Evolutionary conservation across 2,797 vertebrate species (phyloP).

Genomic region (Sus cebifrons): DNA sequence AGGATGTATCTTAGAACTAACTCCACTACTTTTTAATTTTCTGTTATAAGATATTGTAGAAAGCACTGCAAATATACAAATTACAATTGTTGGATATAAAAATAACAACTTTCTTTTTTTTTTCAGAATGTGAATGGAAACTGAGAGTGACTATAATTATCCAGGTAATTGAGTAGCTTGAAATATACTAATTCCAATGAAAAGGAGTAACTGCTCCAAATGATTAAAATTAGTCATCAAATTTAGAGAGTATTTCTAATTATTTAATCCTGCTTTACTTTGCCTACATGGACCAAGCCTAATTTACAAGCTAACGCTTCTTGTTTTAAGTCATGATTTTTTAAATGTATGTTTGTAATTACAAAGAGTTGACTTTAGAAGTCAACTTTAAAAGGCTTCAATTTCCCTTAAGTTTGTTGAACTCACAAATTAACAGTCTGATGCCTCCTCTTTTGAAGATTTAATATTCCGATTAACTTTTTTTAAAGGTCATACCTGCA

Average conservation of each 20-base stretch:
- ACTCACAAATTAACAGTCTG: neutral
- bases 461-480: neutral
- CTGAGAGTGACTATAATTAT: neutral
- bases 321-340: neutral
- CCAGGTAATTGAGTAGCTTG: neutral
- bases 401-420: neutral
- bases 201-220: neutral
- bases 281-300: neutral
- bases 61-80: neutral
- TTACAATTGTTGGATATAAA: conserved; percentile 31
- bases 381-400: neutral
- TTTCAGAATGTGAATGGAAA: conserved; percentile 55
- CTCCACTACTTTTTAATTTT: neutral
- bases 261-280: conserved; percentile 13
- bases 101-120: conserved; percentile 15
- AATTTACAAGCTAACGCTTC: neutral
- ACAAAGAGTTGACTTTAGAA: neutral
- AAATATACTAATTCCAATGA: conserved; percentile 21
- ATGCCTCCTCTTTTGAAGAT: neutral
- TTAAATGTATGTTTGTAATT: neutral
- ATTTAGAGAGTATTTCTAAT: conserved; percentile 31
- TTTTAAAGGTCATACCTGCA: neutral
- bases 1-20: conserved; percentile 11
- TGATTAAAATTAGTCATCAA: conserved; percentile 58
- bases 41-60: neutral